Base-by-base conservation (phyloP, 2,113 vertebrate species). In the Neodontobutis hainanensis region DNA sequence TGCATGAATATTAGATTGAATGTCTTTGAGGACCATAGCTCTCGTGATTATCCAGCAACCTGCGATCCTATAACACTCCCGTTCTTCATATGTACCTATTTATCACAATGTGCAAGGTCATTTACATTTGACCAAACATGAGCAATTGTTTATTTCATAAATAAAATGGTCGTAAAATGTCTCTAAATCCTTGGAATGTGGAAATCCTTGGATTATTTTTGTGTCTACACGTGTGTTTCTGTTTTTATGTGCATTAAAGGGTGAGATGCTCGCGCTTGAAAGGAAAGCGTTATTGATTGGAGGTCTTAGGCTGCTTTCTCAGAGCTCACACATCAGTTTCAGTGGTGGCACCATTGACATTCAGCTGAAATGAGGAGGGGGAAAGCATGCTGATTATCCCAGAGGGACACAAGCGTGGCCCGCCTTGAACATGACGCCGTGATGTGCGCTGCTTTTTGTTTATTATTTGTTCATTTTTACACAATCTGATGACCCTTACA, bases 331-430 rank as follows among this genome's bases (percentile, higher is more conserved):
- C 81, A 80, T 89, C 79, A 70, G 75, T 85, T 85, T 85, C 76
- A 72, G 61, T 69, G 49, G 9, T 75, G 80, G 75, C 77, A 75
- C 77, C 58, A 70, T 55, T 89, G 84, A 82, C 86, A 88, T 90
- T 91, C 67, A 82, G 52, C 77, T 78, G 68, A 71, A 85, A 82
- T 50, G 61, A 70, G 65, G 68, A 66, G 40, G 45, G 49, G 75
- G 64, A 36, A 11, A 47, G 46, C 58, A 68, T 73, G 78, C 63
- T 87, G 86, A 89, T 90, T 75, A 84, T 72, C 56, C 84, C 61
- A 36, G 1, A 64, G 83, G 75, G 75, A 78, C 47, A 63, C 12
- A 42, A 40, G 77, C 73, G 81, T 68, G 65, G 27, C 82, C 82
- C 12, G 11, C 36, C 60, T 67, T 62, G 52, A 73, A 77, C 74